phyloP scores from a whole-genome alignment of 1,140 invertebrate species.

The Branchinecta lindahli region DNA sequence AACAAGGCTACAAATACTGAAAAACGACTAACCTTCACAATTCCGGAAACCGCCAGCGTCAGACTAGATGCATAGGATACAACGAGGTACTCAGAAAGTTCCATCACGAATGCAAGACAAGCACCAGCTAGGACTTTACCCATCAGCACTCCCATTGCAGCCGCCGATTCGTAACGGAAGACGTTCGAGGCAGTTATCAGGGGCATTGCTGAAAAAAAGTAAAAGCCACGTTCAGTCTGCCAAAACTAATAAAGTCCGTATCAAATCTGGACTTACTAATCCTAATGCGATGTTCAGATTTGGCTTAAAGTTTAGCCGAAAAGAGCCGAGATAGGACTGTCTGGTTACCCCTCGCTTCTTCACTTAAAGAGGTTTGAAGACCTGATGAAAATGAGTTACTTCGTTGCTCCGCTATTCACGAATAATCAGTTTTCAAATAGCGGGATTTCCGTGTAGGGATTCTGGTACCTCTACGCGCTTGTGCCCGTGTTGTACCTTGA shows the following conservation, averaged over 20 bases:
- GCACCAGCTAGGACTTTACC: slow-evolving; percentile 50
- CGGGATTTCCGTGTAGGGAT: no score
- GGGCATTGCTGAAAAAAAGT: background rate
- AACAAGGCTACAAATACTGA: slow-evolving; percentile 6
- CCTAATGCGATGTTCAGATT: no score
- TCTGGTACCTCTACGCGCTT: no score
- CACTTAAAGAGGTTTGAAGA: no score
- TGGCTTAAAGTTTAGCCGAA: no score
- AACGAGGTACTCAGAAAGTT: slow-evolving; percentile 84
- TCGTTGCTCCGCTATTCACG: no score
- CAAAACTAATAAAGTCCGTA: slow-evolving; percentile 14
- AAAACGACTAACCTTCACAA: slow-evolving; percentile 66
- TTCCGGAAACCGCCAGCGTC: slow-evolving; percentile 84
- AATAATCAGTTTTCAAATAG: no score
- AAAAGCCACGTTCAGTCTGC: background rate
- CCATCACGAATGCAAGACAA: slow-evolving; percentile 82
- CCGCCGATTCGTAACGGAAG: slow-evolving; percentile 34
- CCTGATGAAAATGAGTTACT: no score
- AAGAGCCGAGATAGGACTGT: no score
- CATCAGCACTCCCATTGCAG: slow-evolving; percentile 31
- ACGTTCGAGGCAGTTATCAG: slow-evolving; percentile 30
- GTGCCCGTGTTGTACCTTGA: no score
- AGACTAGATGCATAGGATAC: slow-evolving; percentile 91
- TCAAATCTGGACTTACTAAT: background rate
- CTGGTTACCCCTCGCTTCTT: no score